Base-by-base conservation (phyloP, 2,113 vertebrate species). In the Passer montanus region DNA sequence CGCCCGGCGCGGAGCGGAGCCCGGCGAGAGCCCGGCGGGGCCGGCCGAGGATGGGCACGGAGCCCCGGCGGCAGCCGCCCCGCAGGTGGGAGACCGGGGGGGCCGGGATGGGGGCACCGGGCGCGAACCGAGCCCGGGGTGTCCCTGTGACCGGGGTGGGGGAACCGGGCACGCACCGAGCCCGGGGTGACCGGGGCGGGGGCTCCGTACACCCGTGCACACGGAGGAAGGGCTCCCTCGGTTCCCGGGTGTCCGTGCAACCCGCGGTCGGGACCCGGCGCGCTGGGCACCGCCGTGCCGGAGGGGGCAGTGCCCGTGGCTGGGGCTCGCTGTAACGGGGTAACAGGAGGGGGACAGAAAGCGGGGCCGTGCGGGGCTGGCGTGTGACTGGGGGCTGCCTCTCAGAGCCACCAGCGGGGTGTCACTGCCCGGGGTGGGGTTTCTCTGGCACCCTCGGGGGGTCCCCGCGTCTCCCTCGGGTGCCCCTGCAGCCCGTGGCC, bases 341-440 rank as follows among this genome's bases (percentile, higher is more conserved):
- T 28, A 15, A 16, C 33, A 5, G 19, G n/a, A 39, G 31, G 5
- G 31, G 13, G 15, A 7, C 23, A 17, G 46, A 44, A 9, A 18
- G 3, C 2, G 3, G 1, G 31, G 44, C 22, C 9, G 2, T 2
- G 64, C 7, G n/a, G 33, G 5, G 6, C 13, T 72, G 35, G 16
- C 30, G 0, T 4, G 41, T 8, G 19, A 8, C 20, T 8, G 67
- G 3, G 39, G 23, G 33, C 28, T 43, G 49, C 39, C 79, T 26
- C 41, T 78, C 6, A 9, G 47, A 12, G 8, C 33, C 79, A 1
- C 41, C 60, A 1, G 41, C 10, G 35, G 24, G 23, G 53, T 24
- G 30, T 27, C 50, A 2, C 17, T 26, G 4, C 27, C 26, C 8
- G 3, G 9, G 22, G 16, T 2, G 17, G 35, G 12, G 3, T 2